Conservation (phyloP, 2,113 vertebrate species). For the Antidorcas marsupialis region DNA sequence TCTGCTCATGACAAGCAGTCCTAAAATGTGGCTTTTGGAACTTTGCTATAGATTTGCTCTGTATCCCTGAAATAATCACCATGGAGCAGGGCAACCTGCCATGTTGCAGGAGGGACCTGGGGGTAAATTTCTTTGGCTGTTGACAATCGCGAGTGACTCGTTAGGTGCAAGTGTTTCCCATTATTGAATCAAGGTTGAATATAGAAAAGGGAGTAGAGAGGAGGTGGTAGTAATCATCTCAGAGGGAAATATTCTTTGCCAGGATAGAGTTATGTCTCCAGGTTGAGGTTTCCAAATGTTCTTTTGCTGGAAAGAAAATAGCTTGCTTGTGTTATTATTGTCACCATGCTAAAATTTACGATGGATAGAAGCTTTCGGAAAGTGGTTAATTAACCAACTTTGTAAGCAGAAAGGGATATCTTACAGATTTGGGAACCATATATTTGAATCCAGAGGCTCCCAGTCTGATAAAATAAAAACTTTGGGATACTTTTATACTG, state of each 20-base stretch:
- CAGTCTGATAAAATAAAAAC: neutral
- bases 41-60: neutral
- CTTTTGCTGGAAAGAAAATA: neutral
- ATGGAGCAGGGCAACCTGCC: neutral
- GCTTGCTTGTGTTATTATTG: neutral
- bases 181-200: constrained; percentile 62
- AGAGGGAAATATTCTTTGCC: neutral
- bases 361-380: neutral
- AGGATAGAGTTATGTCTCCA: constrained; percentile 14
- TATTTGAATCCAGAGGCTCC: neutral
- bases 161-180: constrained; percentile 55
- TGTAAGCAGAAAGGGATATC: neutral
- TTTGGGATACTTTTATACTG: neutral
- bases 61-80: neutral
- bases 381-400: neutral
- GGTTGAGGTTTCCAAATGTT: constrained; percentile 21
- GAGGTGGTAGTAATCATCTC: neutral
- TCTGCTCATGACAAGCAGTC: constrained; percentile 28
- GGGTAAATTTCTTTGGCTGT: constrained; percentile 1
- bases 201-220: neutral
- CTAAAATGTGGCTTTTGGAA: constrained; percentile 52
- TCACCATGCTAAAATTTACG: neutral
- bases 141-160: constrained; percentile 6
- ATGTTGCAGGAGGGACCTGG: neutral
- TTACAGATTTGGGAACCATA: neutral